A percentile compares a stretch with the other conserved stretches of the same genome.
These are phyloP conservation scores for Baccha elongata DNA, from an alignment of 2,888 invertebrate species.

Conservation along the genomic window DNA sequence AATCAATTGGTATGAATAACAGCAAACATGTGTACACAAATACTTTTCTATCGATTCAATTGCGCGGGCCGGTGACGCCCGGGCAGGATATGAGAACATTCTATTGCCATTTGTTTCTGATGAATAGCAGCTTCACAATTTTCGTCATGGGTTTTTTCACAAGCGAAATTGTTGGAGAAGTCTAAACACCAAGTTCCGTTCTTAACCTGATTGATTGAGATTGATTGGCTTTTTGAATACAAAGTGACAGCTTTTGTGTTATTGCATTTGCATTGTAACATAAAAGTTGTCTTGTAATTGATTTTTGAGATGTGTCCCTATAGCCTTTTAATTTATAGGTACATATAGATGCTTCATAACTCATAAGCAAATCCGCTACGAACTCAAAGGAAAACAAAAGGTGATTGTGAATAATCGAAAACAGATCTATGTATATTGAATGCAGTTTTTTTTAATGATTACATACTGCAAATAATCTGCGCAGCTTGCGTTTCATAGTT, in stretches of 20 bases:
- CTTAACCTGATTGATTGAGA: constrained; percentile 48
- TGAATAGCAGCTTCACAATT: constrained; percentile 25
- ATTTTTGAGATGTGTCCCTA: too few relatives aligned
- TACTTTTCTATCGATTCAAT: constrained; percentile 18
- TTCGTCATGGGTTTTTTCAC: constrained; percentile 47
- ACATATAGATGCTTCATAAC: too few relatives aligned
- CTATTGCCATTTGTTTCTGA: constrained; percentile 55
- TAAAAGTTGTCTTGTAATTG: not conserved
- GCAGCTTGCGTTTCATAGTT: too few relatives aligned
- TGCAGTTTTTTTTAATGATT: too few relatives aligned
- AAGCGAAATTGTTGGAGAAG: constrained; percentile 16
- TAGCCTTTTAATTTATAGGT: too few relatives aligned
- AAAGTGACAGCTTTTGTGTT: constrained; percentile 5
- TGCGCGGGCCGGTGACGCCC: not conserved
- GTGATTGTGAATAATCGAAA: too few relatives aligned
- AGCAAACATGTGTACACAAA: constrained; percentile 6
- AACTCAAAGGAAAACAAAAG: too few relatives aligned
- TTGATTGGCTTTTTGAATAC: constrained; percentile 43
- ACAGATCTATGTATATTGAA: too few relatives aligned
- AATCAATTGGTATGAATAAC: constrained; percentile 50
- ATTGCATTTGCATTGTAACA: not conserved
- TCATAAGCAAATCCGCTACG: too few relatives aligned
- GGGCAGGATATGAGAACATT: constrained; percentile 67
- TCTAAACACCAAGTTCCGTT: constrained; percentile 42
- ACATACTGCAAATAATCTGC: too few relatives aligned